phyloP scores from a whole-genome alignment of 2,888 invertebrate genomes.

The Drosophila neonasuta region DNA sequence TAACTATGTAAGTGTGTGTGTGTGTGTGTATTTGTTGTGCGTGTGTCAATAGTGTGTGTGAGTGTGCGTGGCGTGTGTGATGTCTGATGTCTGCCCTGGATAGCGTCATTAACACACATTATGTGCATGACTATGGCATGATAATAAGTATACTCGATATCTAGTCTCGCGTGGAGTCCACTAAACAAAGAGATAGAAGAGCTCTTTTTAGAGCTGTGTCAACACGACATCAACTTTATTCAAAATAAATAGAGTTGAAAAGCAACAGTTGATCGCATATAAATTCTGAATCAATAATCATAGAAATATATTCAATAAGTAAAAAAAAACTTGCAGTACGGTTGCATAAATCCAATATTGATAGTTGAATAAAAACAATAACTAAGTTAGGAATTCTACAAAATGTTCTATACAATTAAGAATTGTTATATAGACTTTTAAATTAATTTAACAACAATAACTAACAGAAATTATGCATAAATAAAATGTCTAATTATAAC shows the following conservation, averaged over 20 bases:
- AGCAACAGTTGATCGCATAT: not conserved
- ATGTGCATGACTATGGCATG: slow-evolving; percentile 20
- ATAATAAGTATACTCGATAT: slow-evolving; percentile 25
- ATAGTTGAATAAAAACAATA: too few relatives aligned
- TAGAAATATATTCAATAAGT: too few relatives aligned
- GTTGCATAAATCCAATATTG: too few relatives aligned
- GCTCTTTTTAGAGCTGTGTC: not conserved
- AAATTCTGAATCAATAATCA: too few relatives aligned
- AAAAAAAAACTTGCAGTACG: too few relatives aligned
- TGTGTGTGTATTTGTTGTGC: slow-evolving; percentile 2
- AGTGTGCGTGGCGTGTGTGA: slow-evolving; percentile 7
- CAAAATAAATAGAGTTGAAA: not conserved
- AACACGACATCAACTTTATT: not conserved
- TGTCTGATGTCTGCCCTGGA: slow-evolving; percentile 22
- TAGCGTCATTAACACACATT: slow-evolving; percentile 39
- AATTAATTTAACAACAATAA: too few relatives aligned
- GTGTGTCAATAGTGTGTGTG: slow-evolving; percentile 16
- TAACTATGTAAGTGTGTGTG: slow-evolving; percentile 23
- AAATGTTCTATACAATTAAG: too few relatives aligned
- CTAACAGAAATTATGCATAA: too few relatives aligned
- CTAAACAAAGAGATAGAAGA: not conserved
- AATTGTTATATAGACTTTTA: too few relatives aligned
- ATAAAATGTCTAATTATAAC: too few relatives aligned
- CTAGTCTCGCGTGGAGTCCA: slow-evolving; percentile 8
- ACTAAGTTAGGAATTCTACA: too few relatives aligned